Percentiles rank a stretch among this genome's conserved stretches.
Conservation (phyloP, 2,797 vertebrate genomes). For the Pristis pectinata region DNA sequence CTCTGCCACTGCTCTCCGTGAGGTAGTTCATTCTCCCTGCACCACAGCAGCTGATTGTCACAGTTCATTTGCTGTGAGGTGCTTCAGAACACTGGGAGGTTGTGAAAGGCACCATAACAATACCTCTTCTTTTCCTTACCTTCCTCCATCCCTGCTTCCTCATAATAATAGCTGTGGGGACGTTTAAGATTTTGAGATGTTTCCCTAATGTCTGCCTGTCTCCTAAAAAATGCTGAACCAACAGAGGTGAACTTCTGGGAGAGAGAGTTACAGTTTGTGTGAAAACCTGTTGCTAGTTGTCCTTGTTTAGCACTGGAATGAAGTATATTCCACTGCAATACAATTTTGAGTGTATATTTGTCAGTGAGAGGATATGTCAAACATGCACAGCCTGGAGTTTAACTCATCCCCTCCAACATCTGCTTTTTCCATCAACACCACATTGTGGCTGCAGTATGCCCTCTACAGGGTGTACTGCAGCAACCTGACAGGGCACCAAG, state of each 20-base stretch:
- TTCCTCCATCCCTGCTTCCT: neutral
- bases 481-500: neutral
- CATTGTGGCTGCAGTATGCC: neutral
- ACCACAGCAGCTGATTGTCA: neutral
- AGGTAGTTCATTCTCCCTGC: neutral
- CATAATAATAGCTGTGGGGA: neutral
- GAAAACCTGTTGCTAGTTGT: neutral
- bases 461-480: neutral
- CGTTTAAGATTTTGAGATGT: neutral
- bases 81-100: neutral
- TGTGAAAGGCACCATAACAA: neutral
- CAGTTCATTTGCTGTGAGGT: too few relatives aligned
- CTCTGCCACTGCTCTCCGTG: too few relatives aligned
- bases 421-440: neutral
- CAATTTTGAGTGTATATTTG: too few relatives aligned
- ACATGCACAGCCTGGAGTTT: too few relatives aligned
- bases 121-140: neutral
- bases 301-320: neutral
- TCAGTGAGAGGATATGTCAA: too few relatives aligned
- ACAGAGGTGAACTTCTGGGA: neutral
- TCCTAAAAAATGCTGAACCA: neutral
- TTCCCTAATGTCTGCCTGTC: neutral
- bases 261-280: neutral
- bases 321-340: too few relatives aligned
- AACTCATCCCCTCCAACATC: neutral